Evolutionary conservation across 2,888 invertebrate genomes (phyloP).

Genomic region (Crepidodera aurea): DNA sequence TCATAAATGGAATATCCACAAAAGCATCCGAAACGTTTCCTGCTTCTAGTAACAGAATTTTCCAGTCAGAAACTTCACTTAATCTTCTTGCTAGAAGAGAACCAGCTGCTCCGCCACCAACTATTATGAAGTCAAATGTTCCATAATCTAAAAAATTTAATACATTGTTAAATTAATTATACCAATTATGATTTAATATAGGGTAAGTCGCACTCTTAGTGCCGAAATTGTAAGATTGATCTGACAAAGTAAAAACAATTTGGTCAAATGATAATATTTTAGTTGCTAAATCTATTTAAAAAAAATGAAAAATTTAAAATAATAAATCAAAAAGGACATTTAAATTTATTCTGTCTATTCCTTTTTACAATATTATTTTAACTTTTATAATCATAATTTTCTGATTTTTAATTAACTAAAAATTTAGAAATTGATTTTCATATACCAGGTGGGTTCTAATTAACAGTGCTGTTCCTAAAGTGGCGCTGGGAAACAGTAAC

Average conservation of each 20-base stretch:
- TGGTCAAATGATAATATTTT: background rate
- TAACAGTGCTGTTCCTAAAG: too few relatives aligned
- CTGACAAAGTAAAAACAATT: background rate
- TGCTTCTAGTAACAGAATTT: constrained; percentile 43
- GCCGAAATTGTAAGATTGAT: background rate
- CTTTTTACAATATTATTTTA: too few relatives aligned
- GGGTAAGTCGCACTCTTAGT: background rate
- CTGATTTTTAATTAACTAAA: too few relatives aligned
- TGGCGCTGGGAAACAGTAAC: too few relatives aligned
- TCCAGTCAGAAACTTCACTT: constrained; percentile 39
- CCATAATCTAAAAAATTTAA: constrained; percentile 36
- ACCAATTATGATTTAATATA: background rate
- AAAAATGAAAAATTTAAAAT: too few relatives aligned
- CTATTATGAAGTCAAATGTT: constrained; percentile 41
- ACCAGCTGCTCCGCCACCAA: constrained; percentile 44
- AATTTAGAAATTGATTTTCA: too few relatives aligned
- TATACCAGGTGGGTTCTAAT: too few relatives aligned
- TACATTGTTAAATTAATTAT: background rate
- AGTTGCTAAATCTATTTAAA: background rate
- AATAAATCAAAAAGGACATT: too few relatives aligned
- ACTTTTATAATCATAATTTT: too few relatives aligned
- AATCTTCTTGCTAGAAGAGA: constrained; percentile 40
- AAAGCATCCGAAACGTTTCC: constrained; percentile 39
- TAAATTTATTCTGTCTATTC: too few relatives aligned
- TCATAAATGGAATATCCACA: constrained; percentile 39